Conservation (phyloP, 2,113 vertebrate genomes). For the Nyctereutes procyonoides region DNA sequence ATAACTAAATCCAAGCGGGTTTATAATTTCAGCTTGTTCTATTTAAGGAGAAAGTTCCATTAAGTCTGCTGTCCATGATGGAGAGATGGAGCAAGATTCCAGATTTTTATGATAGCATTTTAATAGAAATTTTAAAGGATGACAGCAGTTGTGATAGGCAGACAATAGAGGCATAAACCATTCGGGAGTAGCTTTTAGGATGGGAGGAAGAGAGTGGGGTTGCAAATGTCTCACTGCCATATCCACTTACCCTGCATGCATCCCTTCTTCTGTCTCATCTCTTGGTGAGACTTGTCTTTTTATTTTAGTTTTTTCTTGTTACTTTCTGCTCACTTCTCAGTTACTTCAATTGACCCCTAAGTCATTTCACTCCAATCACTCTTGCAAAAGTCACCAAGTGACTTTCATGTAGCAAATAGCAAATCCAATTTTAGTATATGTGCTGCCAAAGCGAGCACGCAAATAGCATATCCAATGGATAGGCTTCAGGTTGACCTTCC, state of each 20-base stretch:
- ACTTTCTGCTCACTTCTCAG: background rate
- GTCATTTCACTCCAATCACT: background rate
- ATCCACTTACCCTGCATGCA: background rate
- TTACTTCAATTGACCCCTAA: background rate
- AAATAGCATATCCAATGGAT: background rate
- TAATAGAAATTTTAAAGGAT: slow-evolving; percentile 33
- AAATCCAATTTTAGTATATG: background rate
- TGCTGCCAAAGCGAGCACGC: no score
- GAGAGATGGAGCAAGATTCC: background rate
- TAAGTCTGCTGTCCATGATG: background rate
- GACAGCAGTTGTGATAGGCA: background rate
- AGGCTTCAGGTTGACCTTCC: background rate
- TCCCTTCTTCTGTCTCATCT: background rate
- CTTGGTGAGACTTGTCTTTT: background rate
- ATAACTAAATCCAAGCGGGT: background rate
- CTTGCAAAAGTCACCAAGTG: slow-evolving; percentile 11
- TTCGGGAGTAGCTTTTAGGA: background rate
- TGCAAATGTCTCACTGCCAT: background rate
- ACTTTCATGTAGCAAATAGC: background rate
- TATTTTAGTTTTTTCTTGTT: background rate
- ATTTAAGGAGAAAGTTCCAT: background rate
- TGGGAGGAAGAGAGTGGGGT: background rate
- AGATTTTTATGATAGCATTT: background rate
- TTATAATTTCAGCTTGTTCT: slow-evolving; percentile 2
- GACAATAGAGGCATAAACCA: background rate